phyloP scores from a whole-genome alignment of 2,113 vertebrate genomes.

The Glareola pratincola region DNA sequence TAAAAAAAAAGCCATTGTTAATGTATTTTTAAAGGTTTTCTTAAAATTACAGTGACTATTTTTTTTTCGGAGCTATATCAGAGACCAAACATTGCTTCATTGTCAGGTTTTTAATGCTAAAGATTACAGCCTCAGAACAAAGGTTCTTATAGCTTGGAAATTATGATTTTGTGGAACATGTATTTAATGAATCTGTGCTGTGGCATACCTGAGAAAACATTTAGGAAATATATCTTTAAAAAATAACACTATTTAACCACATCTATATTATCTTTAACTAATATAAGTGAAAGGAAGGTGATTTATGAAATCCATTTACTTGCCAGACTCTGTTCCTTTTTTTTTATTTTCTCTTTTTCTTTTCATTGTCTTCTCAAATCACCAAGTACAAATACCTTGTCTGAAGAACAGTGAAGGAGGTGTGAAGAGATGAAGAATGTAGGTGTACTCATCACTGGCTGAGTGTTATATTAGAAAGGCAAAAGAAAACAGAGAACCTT shows the following conservation, averaged over 20 bases:
- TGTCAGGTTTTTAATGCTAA: neutral
- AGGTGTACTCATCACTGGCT: neutral
- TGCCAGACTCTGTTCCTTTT: neutral
- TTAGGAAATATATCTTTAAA: neutral
- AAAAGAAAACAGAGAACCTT: neutral
- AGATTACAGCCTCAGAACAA: neutral
- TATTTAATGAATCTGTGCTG: neutral
- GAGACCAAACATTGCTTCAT: neutral
- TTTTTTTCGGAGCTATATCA: neutral
- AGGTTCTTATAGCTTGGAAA: neutral
- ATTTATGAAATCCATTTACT: neutral
- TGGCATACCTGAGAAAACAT: neutral
- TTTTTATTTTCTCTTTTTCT: neutral
- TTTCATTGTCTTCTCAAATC: neutral
- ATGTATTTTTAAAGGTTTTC: neutral
- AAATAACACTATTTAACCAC: neutral
- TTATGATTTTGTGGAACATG: neutral
- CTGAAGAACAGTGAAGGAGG: neutral
- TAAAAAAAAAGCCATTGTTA: neutral
- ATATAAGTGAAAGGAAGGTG: neutral
- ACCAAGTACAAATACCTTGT: neutral
- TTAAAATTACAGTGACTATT: neutral
- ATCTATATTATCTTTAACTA: neutral
- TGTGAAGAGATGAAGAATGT: neutral
- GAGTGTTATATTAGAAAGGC: neutral